A percentile compares a stretch with the other conserved stretches of the same genome.
phyloP scores from a whole-genome alignment of 2,888 invertebrate species.

The Oeneis ivallda region DNA sequence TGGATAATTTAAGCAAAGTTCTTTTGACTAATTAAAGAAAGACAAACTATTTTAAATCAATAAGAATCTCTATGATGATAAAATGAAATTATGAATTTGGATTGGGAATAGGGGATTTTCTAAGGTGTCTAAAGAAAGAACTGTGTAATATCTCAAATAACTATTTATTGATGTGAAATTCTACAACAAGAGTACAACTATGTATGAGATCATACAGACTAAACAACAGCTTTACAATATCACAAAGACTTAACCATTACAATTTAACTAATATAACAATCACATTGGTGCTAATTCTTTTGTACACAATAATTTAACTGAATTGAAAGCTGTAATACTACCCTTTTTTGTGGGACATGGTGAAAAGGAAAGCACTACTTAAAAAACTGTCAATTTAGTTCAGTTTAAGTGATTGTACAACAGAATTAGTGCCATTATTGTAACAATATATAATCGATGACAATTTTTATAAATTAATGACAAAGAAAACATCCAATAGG shows the following conservation, averaged over 20 bases:
- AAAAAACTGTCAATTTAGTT: too few relatives aligned
- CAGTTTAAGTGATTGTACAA: too few relatives aligned
- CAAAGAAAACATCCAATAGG: constrained; percentile 11
- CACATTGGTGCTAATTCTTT: neutral
- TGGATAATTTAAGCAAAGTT: neutral
- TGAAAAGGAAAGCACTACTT: too few relatives aligned
- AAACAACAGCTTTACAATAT: constrained; percentile 30
- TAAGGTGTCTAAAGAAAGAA: constrained; percentile 53
- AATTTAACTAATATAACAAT: constrained; percentile 27
- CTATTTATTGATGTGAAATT: constrained; percentile 37
- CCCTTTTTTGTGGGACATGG: too few relatives aligned
- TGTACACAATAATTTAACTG: too few relatives aligned
- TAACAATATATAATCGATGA: constrained; percentile 13
- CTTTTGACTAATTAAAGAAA: neutral
- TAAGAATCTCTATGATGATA: neutral
- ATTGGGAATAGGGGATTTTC: constrained; percentile 41
- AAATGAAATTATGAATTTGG: constrained; percentile 25
- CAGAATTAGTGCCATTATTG: neutral
- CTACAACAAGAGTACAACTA: constrained; percentile 31
- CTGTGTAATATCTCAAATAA: constrained; percentile 66
- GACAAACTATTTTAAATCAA: constrained; percentile 7
- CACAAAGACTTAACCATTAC: constrained; percentile 32
- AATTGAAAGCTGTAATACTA: too few relatives aligned
- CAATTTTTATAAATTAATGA: constrained; percentile 24
- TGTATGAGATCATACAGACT: constrained; percentile 32